Evolutionary conservation across 2,797 vertebrate species (phyloP).

Genomic region (Xenopus petersii): DNA sequence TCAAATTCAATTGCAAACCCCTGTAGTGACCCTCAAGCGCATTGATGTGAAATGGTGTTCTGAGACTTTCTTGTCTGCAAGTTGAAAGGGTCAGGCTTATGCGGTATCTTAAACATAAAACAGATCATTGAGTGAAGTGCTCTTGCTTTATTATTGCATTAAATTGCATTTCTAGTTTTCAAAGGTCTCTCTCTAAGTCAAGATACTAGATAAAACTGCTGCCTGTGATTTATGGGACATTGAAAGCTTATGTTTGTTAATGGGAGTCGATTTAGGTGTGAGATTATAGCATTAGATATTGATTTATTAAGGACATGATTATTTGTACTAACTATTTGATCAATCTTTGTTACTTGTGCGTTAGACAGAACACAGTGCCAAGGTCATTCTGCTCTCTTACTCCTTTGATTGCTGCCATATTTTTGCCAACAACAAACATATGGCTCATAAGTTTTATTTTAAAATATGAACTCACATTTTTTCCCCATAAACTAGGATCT

Average conservation of each 20-base stretch:
- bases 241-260: conserved; percentile 42
- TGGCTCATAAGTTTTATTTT: conserved; percentile 45
- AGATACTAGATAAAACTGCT: conserved; percentile 31
- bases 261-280: conserved; percentile 37
- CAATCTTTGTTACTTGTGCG: conserved; percentile 43
- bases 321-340: conserved; percentile 46
- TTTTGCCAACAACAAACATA: conserved; percentile 34
- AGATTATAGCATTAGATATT: conserved; percentile 49
- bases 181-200: conserved; percentile 32
- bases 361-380: conserved; percentile 31
- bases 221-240: conserved; percentile 38
- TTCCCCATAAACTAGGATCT: conserved; percentile 22
- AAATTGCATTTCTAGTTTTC: conserved; percentile 35
- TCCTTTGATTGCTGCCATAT: conserved; percentile 40
- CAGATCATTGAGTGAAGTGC: conserved; percentile 4
- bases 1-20: conserved; percentile 18
- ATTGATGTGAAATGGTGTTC: conserved; percentile 13
- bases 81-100: conserved; percentile 12
- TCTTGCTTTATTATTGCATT: conserved; percentile 28
- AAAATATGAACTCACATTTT: conserved; percentile 27
- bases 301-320: conserved; percentile 48
- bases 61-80: conserved; percentile 19
- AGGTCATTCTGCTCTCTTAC: conserved; percentile 35
- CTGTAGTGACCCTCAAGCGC: conserved; percentile 15
- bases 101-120: conserved; percentile 25